Evolutionary conservation across 1,140 invertebrate genomes (phyloP).

Genomic region (Carcinoscorpius rotundicauda): DNA sequence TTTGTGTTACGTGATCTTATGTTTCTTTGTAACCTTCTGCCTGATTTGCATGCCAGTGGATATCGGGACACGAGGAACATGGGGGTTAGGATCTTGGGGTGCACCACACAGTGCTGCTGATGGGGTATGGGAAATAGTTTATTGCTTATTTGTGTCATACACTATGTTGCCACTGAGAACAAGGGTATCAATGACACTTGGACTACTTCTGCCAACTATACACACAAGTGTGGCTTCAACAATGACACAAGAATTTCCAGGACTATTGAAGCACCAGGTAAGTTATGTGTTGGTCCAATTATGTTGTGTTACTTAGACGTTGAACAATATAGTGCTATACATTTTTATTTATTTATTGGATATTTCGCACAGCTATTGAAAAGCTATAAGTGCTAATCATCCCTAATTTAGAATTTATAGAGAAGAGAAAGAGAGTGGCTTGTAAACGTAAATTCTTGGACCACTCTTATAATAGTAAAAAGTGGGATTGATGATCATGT

Average conservation of each 20-base stretch:
- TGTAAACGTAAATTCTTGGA: too few relatives aligned
- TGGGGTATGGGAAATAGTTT: conserved; percentile 66
- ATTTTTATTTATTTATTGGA: too few relatives aligned
- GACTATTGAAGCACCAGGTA: conserved; percentile 55
- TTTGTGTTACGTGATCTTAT: conserved; percentile 52
- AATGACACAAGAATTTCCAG: conserved; percentile 45
- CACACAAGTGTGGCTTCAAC: conserved; percentile 52
- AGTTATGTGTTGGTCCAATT: conserved; percentile 19
- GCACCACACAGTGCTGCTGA: conserved; percentile 43
- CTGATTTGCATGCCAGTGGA: conserved; percentile 46
- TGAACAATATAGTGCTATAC: too few relatives aligned
- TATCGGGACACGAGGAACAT: conserved; percentile 34
- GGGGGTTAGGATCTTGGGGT: conserved; percentile 28
- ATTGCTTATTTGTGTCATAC: conserved; percentile 73
- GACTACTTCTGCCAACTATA: conserved; percentile 50
- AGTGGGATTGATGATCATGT: too few relatives aligned
- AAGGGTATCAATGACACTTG: conserved; percentile 58
- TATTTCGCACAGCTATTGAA: too few relatives aligned
- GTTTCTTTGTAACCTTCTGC: conserved; percentile 50
- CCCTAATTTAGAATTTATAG: too few relatives aligned
- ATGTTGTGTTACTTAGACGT: too few relatives aligned
- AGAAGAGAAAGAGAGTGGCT: too few relatives aligned
- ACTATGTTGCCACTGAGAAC: conserved; percentile 71
- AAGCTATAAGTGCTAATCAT: too few relatives aligned
- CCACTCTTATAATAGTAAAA: too few relatives aligned